Evolutionary conservation across 2,797 vertebrate species (phyloP).

Genomic region (Molossus alvarezi): DNA sequence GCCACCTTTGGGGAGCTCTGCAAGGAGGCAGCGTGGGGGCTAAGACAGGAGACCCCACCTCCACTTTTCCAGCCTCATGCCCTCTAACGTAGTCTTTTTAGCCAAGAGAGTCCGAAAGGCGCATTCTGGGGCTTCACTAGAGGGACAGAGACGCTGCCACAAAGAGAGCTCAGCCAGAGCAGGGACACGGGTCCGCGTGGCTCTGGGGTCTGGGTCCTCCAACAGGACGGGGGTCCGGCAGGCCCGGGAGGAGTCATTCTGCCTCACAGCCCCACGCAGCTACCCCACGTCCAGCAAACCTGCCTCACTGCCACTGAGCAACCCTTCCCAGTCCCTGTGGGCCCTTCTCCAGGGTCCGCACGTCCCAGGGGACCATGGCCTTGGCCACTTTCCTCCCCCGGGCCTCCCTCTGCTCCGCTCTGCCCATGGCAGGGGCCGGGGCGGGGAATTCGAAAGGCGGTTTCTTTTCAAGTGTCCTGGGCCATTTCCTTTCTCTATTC

Average conservation of each 20-base stretch:
- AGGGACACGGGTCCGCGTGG: background rate
- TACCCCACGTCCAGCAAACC: background rate
- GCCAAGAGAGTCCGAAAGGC: background rate
- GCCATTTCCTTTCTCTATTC: constrained; percentile 72
- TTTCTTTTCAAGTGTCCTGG: background rate
- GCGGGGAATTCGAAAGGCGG: constrained; percentile 23
- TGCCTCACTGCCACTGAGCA: background rate
- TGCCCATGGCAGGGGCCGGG: background rate
- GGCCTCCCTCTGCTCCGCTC: background rate
- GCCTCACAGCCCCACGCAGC: background rate
- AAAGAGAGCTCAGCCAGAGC: background rate
- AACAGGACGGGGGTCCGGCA: background rate
- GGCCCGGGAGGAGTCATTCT: background rate
- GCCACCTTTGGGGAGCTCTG: background rate
- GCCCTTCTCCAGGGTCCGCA: background rate
- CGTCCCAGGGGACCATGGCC: background rate
- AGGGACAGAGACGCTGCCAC: background rate
- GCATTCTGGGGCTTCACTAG: background rate
- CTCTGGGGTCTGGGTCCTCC: background rate
- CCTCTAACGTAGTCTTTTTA: background rate
- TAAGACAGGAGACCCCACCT: too few species aligned
- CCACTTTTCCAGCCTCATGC: background rate
- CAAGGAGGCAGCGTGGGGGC: background rate
- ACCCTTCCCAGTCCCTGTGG: background rate
- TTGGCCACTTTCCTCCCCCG: background rate